phyloP scores from a whole-genome alignment of 2,797 vertebrate species.

The Chromobotia macracanthus region DNA sequence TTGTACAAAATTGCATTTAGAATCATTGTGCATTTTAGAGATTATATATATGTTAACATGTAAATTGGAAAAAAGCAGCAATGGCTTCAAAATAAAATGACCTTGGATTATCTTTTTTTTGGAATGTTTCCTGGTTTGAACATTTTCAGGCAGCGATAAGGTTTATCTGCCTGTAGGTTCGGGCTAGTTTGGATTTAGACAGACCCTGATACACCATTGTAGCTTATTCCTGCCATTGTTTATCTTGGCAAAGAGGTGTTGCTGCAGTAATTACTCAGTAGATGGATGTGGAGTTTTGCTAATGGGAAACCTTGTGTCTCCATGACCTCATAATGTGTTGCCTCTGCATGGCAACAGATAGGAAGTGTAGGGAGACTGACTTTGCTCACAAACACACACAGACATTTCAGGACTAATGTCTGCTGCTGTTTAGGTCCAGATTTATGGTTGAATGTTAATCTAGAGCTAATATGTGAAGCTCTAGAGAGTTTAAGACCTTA shows the following conservation, averaged over 20 bases:
- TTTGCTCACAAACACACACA: background rate
- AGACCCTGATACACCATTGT: conserved; percentile 59
- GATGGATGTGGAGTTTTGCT: conserved; percentile 57
- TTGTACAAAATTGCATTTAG: no score
- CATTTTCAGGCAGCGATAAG: conserved; percentile 56
- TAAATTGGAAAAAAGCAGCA: no score
- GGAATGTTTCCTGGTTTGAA: no score
- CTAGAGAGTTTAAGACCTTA: background rate
- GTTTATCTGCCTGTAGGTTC: conserved; percentile 51
- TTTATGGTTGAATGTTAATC: no score
- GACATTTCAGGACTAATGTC: background rate
- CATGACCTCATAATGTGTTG: conserved; percentile 48
- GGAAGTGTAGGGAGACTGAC: background rate
- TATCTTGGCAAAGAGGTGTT: conserved; percentile 51
- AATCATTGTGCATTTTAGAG: no score
- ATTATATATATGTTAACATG: no score
- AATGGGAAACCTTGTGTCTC: conserved; percentile 50
- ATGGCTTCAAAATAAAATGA: no score
- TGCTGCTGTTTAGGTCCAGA: conserved; percentile 12
- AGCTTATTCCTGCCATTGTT: conserved; percentile 65
- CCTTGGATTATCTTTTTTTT: no score
- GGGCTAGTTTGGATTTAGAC: conserved; percentile 31
- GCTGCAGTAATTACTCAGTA: conserved; percentile 50
- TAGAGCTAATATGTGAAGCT: conserved; percentile 11
- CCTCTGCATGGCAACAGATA: background rate